phyloP scores from a whole-genome alignment of 35 echinoderm and acorn worm species.

The Strongylocentrotus purpuratus region DNA sequence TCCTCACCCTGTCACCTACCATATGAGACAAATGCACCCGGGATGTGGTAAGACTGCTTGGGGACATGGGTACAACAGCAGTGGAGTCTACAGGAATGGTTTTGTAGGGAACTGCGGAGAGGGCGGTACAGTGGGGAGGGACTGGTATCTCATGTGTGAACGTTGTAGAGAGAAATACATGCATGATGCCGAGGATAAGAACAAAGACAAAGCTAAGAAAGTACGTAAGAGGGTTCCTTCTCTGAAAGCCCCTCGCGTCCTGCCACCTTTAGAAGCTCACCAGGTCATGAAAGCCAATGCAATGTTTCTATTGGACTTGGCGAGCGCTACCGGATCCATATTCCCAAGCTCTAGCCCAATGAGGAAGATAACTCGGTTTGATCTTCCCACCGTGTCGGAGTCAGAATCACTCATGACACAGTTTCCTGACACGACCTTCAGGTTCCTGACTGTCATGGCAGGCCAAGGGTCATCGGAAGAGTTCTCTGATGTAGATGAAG shows the following conservation, averaged over 20 bases:
- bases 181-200: slow-evolving; percentile 85
- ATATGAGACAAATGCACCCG: slow-evolving; percentile 94
- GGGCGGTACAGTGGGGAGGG: slow-evolving; percentile 82
- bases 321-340: slow-evolving; percentile 76
- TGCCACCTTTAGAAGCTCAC: slow-evolving; percentile 91
- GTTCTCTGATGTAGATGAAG: slow-evolving; percentile 32
- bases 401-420: slow-evolving; percentile 50
- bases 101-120: slow-evolving; percentile 97
- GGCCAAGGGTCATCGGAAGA: slow-evolving; percentile 26
- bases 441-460: slow-evolving; percentile 73
- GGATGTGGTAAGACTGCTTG: slow-evolving; percentile 89
- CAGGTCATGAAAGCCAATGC: slow-evolving; percentile 99
- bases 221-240: slow-evolving; percentile 77
- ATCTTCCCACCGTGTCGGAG: slow-evolving; percentile 86
- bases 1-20: slow-evolving; percentile 95
- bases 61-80: slow-evolving; percentile 97
- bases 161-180: slow-evolving; percentile 89
- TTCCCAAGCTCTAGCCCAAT: slow-evolving; percentile 60
- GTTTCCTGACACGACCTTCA: slow-evolving; percentile 80
- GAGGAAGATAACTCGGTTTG: slow-evolving; percentile 76
- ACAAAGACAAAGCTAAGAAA: slow-evolving; percentile 94
- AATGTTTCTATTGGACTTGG: slow-evolving; percentile 92
- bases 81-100: slow-evolving; percentile 90
- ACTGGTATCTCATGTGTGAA: slow-evolving; percentile 98
- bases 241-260: slow-evolving; percentile 78